Percentiles rank a stretch among this genome's conserved stretches.
phyloP scores from a whole-genome alignment of 2,888 invertebrate species.

The Drosophila limbata region DNA sequence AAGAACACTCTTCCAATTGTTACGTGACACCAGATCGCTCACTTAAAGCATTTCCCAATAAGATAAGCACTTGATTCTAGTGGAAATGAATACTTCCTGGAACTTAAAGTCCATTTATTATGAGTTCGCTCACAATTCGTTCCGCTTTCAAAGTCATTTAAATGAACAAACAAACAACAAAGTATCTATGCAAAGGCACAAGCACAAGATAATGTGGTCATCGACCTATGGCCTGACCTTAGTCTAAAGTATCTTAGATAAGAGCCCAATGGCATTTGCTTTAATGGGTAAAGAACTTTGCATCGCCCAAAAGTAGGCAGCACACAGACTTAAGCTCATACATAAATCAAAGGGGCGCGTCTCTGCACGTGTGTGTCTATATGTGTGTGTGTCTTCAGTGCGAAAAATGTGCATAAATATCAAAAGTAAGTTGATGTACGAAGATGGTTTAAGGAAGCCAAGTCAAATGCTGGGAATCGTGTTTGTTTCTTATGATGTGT shows the following conservation, averaged over 20 bases:
- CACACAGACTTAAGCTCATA: slow-evolving; percentile 42
- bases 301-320: slow-evolving; percentile 29
- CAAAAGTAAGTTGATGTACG: slow-evolving; percentile 26
- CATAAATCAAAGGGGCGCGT: slow-evolving; percentile 54
- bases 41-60: background rate
- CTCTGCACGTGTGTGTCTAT: background rate
- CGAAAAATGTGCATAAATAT: slow-evolving; percentile 43
- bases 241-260: slow-evolving; percentile 32
- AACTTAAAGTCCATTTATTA: slow-evolving; percentile 14
- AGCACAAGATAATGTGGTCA: slow-evolving; percentile 54
- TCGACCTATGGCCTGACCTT: slow-evolving; percentile 38
- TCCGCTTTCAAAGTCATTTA: slow-evolving; percentile 25
- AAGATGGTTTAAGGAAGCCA: slow-evolving; percentile 1
- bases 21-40: background rate
- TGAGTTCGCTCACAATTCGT: background rate
- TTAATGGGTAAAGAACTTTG: slow-evolving; percentile 12
- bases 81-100: background rate
- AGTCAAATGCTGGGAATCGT: background rate
- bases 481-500: slow-evolving; percentile 46
- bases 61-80: background rate
- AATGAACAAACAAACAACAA: slow-evolving; percentile 41
- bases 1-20: background rate
- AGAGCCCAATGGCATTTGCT: slow-evolving; percentile 25
- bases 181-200: slow-evolving; percentile 52
- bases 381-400: slow-evolving; percentile 8